phyloP scores from a whole-genome alignment of 2,113 vertebrate species.

The Meleagris gallopavo region DNA sequence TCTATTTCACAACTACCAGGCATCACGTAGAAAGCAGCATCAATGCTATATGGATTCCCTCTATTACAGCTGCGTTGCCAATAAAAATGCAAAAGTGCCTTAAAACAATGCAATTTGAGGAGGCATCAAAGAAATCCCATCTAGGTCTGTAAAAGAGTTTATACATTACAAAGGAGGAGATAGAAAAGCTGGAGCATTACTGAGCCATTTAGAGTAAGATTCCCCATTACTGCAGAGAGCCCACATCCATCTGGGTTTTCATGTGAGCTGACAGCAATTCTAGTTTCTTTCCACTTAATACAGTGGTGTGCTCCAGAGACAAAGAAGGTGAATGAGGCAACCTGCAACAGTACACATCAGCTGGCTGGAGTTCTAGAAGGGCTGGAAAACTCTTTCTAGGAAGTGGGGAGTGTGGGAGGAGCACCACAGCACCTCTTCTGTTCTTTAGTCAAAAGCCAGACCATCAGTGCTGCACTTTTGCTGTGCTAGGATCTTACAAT shows the following conservation, averaged over 20 bases:
- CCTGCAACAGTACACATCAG: not conserved
- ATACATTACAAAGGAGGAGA: not conserved
- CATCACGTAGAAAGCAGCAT: not conserved
- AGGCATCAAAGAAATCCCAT: slow-evolving; percentile 2
- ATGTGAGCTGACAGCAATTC: accelerated
- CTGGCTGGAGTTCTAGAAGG: not conserved
- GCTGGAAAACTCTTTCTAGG: not conserved
- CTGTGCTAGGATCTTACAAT: not conserved
- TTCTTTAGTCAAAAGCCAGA: not conserved
- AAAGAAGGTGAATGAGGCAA: not conserved
- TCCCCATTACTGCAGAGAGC: not conserved
- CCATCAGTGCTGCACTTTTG: not conserved
- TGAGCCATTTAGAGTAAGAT: not conserved
- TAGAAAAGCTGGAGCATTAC: not conserved
- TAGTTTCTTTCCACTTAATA: not conserved
- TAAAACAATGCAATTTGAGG: slow-evolving; percentile 41
- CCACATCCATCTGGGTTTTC: not conserved
- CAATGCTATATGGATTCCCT: not conserved
- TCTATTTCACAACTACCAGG: slow-evolving; percentile 45
- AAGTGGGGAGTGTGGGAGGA: not conserved
- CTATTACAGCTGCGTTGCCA: slow-evolving; percentile 1
- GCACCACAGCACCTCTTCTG: not conserved
- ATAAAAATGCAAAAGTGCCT: slow-evolving; percentile 59
- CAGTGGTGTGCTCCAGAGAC: not conserved
- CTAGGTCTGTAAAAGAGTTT: not conserved